These are phyloP conservation scores for Harpagoxenus sublaevis DNA, from an alignment of 2,888 invertebrate genomes.

Conservation along the genomic window DNA sequence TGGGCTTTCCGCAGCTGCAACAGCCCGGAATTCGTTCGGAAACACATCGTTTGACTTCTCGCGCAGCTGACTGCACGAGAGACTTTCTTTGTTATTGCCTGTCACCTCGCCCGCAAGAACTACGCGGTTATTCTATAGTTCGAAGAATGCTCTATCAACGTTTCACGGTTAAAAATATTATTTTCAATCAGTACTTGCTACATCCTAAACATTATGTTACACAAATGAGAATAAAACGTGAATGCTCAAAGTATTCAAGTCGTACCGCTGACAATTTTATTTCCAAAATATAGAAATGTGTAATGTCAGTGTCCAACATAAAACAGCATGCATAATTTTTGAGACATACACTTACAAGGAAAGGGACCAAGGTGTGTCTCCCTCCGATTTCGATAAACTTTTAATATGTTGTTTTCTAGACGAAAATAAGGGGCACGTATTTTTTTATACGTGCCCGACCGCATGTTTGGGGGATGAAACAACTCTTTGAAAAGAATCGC, in stretches of 20 bases:
- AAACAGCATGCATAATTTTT: background rate
- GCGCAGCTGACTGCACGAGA: conserved; percentile 44
- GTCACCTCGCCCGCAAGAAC: conserved; percentile 24
- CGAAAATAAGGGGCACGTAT: too few relatives aligned
- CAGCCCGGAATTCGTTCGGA: conserved; percentile 55
- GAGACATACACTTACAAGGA: background rate
- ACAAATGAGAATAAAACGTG: background rate
- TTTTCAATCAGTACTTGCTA: conserved; percentile 2
- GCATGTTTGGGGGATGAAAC: too few relatives aligned
- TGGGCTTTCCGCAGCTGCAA: conserved; percentile 60
- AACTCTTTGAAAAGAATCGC: too few relatives aligned
- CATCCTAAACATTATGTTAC: background rate
- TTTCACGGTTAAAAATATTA: background rate
- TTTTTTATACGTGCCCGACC: too few relatives aligned
- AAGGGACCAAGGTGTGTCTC: too few relatives aligned
- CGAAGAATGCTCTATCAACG: conserved; percentile 5
- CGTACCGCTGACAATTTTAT: background rate
- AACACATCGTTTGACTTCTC: conserved; percentile 52
- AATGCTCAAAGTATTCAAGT: background rate
- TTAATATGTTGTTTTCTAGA: too few relatives aligned
- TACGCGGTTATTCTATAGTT: conserved; percentile 4
- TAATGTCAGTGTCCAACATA: background rate
- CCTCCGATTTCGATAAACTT: too few relatives aligned
- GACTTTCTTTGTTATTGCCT: conserved; percentile 44
- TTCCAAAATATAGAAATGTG: background rate